These are phyloP conservation scores for mouse (Mus musculus) DNA, from an alignment of 2,113 vertebrate species.

Conservation along the genomic window GRCm39 chr5:146155501-146156000, in stretches of 20 bases:
- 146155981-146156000: too few species aligned
- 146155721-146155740: background rate
- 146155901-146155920: background rate
- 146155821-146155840: background rate
- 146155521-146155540: too few species aligned
- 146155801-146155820: background rate
- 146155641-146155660: background rate
- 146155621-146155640: background rate
- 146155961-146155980: too few species aligned
- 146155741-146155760: too few species aligned
- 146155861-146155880: background rate
- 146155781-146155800: background rate
- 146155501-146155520: background rate
- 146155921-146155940: background rate
- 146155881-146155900: background rate
- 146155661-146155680: background rate
- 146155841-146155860: background rate
- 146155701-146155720: background rate
- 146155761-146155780: background rate
- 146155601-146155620: constrained; percentile 30
- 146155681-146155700: background rate
- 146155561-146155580: background rate
- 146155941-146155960: background rate
- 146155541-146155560: background rate
- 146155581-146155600: constrained; percentile 37